Evolutionary conservation across 2,113 vertebrate genomes (phyloP), one percentile per base, ranked within the genome.

Genomic region (Promerops cafer): DNA sequence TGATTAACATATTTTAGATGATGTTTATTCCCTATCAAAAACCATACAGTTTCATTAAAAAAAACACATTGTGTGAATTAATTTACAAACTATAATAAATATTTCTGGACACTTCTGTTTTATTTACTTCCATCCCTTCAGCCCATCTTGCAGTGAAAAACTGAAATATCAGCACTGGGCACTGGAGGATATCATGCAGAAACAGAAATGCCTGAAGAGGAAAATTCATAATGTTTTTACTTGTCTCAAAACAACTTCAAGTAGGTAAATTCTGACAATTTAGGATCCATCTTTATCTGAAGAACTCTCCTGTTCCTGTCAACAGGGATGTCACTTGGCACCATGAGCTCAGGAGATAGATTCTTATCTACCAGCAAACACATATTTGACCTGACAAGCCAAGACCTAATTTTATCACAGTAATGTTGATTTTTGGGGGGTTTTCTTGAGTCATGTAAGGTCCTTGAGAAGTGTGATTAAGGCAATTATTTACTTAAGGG

Each of bases 321-420:
- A 88, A 42, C 23, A 77, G 20, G 1, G 6, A 69, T 70, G 30
- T 35, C 54, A 69, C 3, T 21, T 8, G 26, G 19, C 26, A 74
- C 49, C 42, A 17, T 47, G 17, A n/a, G 10, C 63, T 90, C 21
- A 47, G n/a, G 19, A 61, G 13, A 40, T 3, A 60, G 56, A 30
- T 68, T 13, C 12, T 79, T 65, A 39, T 57, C 45, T 47, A 37
- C 6, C 7, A 87, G 35, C 63, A 91, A 64, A 64, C 4, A n/a
- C 1, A 7, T 31, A 54, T 44, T 54, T 70, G 10, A 40, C 16
- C 26, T 53, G 39, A 75, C 31, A 90, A 86, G 16, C 3, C 50
- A 87, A 79, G 77, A 83, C 66, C 59, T 54, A 65, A 83, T 95
- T 95, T 97, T 96, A 69, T 91, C 47, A 70, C 30, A 83, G 11